Base-by-base conservation (phyloP, 2,113 vertebrate species). In the Cepphus grylle region DNA sequence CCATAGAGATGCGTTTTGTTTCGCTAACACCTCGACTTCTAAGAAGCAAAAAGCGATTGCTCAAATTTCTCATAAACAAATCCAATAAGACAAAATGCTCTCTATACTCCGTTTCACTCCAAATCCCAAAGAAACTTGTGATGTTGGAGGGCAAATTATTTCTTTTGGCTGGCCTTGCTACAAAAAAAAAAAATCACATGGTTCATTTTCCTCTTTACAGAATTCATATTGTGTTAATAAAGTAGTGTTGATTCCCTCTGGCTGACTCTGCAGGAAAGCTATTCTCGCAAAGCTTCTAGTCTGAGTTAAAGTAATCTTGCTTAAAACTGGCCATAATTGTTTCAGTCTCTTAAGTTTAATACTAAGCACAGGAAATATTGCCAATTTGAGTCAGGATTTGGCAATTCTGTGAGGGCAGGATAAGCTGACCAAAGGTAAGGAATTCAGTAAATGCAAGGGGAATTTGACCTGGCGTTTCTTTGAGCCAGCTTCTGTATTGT, bases 151-250 rank as follows among this genome's bases (percentile, higher is more conserved):
- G 70, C 59, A 73, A 88, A 86, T 88, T 96, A 93, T 96, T 97
- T 93, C 91, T 93, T 74, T 92, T 93, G 93, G 95, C 93, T 78
- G 65, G 78, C 90, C 90, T 88, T 81, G 58, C 88, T 92, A 82
- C 42, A 27, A 65, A 66, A 66, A 27, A 50, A 50, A 52, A 43
- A 94, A 95, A 80, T 63, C 55, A 9, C 81, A 93, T 84, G 81
- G 88, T 96, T 97, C 92, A 88, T 96, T 97, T 95, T 93, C 53
- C 88, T 96, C 96, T 95, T 93, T 93, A 84, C 53, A 90, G 91
- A 90, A 95, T 95, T 93, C 90, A 97, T 96, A 90, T 92, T 97
- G 95, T 96, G 85, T 96, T 96, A 96, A 96, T 97, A 91, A 97
- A 96, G 83, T n/a, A 21, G 81, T 61, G 38, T 83, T 93, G 90